Evolutionary conservation across 2,888 invertebrate species (phyloP).

Genomic region (Rhagonycha fulva): DNA sequence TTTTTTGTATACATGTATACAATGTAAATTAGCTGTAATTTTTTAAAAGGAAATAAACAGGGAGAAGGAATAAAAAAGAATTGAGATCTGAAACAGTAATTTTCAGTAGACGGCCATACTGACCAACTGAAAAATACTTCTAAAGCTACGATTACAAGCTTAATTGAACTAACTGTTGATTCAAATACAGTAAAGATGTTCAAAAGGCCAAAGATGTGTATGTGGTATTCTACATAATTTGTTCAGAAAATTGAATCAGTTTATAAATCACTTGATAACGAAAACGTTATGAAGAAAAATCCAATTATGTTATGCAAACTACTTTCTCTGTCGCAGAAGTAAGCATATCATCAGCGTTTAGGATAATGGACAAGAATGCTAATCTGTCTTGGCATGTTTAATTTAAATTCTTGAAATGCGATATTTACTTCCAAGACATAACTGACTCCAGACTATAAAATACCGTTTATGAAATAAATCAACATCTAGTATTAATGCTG

Average conservation of each 20-base stretch:
- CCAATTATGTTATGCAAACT: neutral
- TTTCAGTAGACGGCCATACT: neutral
- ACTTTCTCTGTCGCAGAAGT: neutral
- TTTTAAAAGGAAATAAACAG: neutral
- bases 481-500: neutral
- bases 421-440: neutral
- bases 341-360: neutral
- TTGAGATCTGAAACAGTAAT: neutral
- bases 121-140: neutral
- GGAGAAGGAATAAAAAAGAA: neutral
- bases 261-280: neutral
- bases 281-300: neutral
- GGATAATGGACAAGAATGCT: neutral
- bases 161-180: neutral
- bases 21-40: neutral
- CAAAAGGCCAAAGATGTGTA: neutral
- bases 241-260: neutral
- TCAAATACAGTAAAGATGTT: neutral
- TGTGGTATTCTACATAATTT: neutral
- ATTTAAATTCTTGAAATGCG: neutral
- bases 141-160: neutral
- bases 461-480: neutral
- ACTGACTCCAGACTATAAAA: neutral
- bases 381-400: neutral
- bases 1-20: neutral